Base-by-base conservation (phyloP, 2,797 vertebrate genomes). In the Typhlichthys subterraneus region DNA sequence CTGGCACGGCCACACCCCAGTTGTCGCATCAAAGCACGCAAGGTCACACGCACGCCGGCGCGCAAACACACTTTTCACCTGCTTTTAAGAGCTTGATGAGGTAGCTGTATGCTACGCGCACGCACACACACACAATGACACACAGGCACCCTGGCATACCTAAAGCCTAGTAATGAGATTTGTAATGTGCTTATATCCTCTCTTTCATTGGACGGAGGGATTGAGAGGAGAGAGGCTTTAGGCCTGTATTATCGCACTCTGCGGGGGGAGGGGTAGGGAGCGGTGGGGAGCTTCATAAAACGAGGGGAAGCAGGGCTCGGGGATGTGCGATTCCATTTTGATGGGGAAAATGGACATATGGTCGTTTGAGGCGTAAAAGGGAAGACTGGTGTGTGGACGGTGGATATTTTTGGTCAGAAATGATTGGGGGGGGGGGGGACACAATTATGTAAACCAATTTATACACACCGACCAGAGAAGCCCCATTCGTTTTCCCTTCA, bases 131-230 rank as follows among this genome's bases (percentile, higher is more conserved):
- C 53, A 55, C 63, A 66, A 83, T 80, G 86, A 9, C 38, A 42
- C 42, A 42, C 38, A 42, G 8, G 38, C 38, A 55, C 63, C 64
- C 73, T 85, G 75, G 85, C 84, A 83, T 81, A 87, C 87, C 84
- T 84, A 91, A 91, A 89, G 79, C 87, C 81, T 77, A 74, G 82
- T 92, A 92, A 92, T 92, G 90, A 91, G 91, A 92, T 92, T 90
- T 92, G 89, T 92, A 90, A 91, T 86, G 85, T 90, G 86, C 79
- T 85, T 84, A 83, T 85, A 88, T 89, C 84, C 85, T 79, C 87
- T 87, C 82, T 91, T 89, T 91, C 85, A 88, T 90, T 89, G 77
- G 65, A 75, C 54, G 51, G 69, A 80, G 78, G 85, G 87, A 92
- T 88, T 85, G 89, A 85, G 82, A 87, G 85, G 85, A 84, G 81